phyloP scores from a whole-genome alignment of 2,797 vertebrate genomes.

The Botia almorhae region DNA sequence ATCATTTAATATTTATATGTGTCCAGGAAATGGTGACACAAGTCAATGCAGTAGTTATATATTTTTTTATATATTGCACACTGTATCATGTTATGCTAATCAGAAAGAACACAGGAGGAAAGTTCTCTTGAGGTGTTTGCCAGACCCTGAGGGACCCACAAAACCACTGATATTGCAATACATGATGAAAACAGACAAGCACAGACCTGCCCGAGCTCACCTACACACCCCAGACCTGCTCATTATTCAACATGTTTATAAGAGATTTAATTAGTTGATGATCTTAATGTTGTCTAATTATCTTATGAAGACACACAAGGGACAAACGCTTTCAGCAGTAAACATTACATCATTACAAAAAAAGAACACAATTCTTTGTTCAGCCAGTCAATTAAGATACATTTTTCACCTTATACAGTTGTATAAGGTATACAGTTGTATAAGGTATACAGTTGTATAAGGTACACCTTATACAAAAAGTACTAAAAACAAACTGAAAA shows the following conservation, averaged over 20 bases:
- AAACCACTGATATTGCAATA: too few relatives aligned
- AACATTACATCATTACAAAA: background rate
- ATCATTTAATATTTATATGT: too few relatives aligned
- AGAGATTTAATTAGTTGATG: background rate
- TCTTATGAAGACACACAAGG: background rate
- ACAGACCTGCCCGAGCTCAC: conserved; percentile 67
- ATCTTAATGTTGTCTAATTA: conserved; percentile 30
- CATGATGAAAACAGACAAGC: conserved; percentile 57
- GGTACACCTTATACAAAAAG: too few relatives aligned
- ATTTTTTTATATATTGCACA: background rate
- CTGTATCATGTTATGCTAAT: background rate
- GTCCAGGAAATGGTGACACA: too few relatives aligned
- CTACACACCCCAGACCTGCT: conserved; percentile 47
- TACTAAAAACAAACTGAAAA: too few relatives aligned
- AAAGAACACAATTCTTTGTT: background rate
- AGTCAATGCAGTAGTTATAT: background rate
- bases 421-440: too few relatives aligned
- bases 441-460: too few relatives aligned
- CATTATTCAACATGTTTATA: conserved; percentile 45
- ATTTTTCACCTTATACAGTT: too few relatives aligned
- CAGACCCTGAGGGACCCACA: background rate
- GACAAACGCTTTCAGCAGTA: background rate
- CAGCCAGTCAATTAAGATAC: too few relatives aligned
- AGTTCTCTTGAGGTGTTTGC: background rate
- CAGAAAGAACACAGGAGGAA: background rate